Conservation (phyloP, 1,140 invertebrate species). For the Linepithema humile region DNA sequence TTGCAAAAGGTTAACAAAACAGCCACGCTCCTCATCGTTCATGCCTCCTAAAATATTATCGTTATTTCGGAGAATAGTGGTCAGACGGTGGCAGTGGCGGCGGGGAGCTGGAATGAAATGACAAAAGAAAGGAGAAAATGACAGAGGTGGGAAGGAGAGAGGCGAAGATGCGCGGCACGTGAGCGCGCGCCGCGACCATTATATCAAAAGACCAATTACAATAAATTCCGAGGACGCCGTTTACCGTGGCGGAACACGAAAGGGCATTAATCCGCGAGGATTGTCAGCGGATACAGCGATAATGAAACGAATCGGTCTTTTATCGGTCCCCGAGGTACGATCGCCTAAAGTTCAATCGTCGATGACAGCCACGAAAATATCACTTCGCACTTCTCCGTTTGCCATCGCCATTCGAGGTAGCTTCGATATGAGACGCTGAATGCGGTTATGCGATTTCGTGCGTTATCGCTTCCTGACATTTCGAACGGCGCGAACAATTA, state of each 20-base stretch:
- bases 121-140: conserved; percentile 24
- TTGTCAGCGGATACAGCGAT: conserved; percentile 68
- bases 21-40: conserved; percentile 19
- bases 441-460: neutral
- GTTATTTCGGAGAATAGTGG: conserved; percentile 65
- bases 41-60: conserved; percentile 61
- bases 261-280: conserved; percentile 73
- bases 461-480: conserved; percentile 57
- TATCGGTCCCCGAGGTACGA: conserved; percentile 68
- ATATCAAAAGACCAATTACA: conserved; percentile 78
- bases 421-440: conserved; percentile 1
- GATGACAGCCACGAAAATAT: conserved; percentile 72
- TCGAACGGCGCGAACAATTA: neutral
- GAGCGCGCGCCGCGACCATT: conserved; percentile 57
- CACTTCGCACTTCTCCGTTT: conserved; percentile 52
- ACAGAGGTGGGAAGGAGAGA: conserved; percentile 46
- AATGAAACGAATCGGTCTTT: conserved; percentile 74
- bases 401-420: conserved; percentile 6
- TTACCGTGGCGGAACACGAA: conserved; percentile 73
- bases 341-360: conserved; percentile 75
- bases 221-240: conserved; percentile 74
- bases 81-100: conserved; percentile 3
- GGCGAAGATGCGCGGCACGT: conserved; percentile 58
- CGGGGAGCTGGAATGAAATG: conserved; percentile 31
- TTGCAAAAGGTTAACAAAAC: conserved; percentile 51